Conservation (phyloP, 1,140 invertebrate genomes). For the Achroia grisella region DNA sequence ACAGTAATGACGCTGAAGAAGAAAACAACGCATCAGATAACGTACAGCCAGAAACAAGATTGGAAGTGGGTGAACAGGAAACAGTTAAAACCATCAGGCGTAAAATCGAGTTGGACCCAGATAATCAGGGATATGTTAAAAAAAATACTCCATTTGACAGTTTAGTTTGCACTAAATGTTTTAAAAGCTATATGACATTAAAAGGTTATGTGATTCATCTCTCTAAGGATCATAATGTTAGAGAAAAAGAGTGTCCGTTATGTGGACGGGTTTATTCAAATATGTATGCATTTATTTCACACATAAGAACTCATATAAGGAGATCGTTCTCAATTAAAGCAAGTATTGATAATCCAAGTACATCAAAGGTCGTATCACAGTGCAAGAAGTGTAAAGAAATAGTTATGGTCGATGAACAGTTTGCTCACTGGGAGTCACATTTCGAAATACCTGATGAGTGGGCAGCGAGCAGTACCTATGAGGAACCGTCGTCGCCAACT, state of each 20-base stretch:
- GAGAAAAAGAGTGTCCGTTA: background rate
- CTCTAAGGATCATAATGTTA: background rate
- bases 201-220: background rate
- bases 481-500: too few relatives aligned
- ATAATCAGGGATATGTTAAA: too few relatives aligned
- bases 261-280: background rate
- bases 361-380: background rate
- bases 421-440: conserved; percentile 18
- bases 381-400: conserved; percentile 7
- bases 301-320: conserved; percentile 6
- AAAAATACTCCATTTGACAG: background rate
- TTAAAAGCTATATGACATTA: background rate
- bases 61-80: background rate
- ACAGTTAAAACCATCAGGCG: too few relatives aligned
- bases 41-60: background rate
- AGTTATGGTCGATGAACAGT: background rate
- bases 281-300: background rate
- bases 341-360: background rate
- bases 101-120: too few relatives aligned
- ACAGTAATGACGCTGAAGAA: background rate
- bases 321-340: background rate
- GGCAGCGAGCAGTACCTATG: too few relatives aligned
- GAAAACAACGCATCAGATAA: background rate
- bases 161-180: background rate
- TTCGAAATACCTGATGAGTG: background rate